Evolutionary conservation across 2,888 invertebrate species (phyloP), one percentile per base, ranked within the genome.

Genomic region (Quadroppia sp.): DNA sequence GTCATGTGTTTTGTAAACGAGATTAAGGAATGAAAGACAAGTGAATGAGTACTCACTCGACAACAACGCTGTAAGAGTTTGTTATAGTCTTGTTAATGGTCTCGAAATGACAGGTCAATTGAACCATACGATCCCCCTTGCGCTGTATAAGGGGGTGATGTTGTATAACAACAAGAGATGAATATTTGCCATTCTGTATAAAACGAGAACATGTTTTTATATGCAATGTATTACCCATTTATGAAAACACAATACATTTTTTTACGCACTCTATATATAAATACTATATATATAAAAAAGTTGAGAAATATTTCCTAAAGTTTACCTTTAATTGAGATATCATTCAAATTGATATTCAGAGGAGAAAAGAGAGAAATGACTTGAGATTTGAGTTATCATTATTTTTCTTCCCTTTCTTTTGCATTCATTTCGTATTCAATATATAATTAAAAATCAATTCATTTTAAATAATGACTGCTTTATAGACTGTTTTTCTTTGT

Each of bases 91-190:
- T 74, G 67, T 79, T 79, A n/a, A 78, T 76, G 9, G 80, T 76
- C 72, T 79, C 78, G 53, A 80, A 81, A 20, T 77, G 76, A 73
- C 81, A 81, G 28, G n/a, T 90, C 6, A 91, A 88, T 79, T 89
- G 88, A 74, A 92, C 88, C 79, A 91, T 87, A 75, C 91, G 87
- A 83, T 93, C 93, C 0, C 90, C 91, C 75, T 90, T 88, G 20
- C 91, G 89, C 82, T 92, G 92, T 75, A 93, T 90, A 78, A 91
- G 87, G 0, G 89, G 87, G 83, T 92, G 92, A 82, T 90, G 89
- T 82, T 92, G 92, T 71, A 93, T 86, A 79, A 92, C 88, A 79
- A 92, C 86, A 80, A 90, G 87, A 30, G 84, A 76, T 0, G 87
- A 79, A 75, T 77, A 78, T 53, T 73, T 72, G 9, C 76, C 76